Percentiles rank a stretch among this genome's conserved stretches.
Conservation (phyloP, 1,140 invertebrate genomes). For the Papilio helenus region DNA sequence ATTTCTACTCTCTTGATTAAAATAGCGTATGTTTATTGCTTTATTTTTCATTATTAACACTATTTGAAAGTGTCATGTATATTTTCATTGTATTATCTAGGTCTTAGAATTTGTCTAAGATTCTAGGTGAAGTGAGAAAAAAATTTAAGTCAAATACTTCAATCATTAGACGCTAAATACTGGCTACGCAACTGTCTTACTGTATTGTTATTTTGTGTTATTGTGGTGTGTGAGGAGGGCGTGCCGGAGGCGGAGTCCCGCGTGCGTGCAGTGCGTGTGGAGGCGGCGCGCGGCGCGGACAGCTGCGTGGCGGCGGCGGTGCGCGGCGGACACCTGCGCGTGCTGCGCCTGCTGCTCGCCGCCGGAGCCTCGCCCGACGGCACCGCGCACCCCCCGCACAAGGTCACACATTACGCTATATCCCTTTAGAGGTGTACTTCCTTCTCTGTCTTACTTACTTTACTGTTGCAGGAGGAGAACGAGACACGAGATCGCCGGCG, state of each 20-base stretch:
- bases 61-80: no score
- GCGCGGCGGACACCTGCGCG: slow-evolving; percentile 89
- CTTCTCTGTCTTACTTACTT: not conserved
- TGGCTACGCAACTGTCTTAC: no score
- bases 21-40: slow-evolving; percentile 1
- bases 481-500: slow-evolving; percentile 53
- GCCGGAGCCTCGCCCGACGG: slow-evolving; percentile 90
- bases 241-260: slow-evolving; percentile 39
- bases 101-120: no score
- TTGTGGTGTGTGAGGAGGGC: not conserved
- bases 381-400: slow-evolving; percentile 76
- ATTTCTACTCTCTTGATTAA: not conserved
- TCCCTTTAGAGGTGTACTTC: slow-evolving; percentile 4
- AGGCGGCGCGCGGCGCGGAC: slow-evolving; percentile 53
- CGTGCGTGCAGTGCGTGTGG: slow-evolving; percentile 52
- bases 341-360: slow-evolving; percentile 88
- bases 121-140: no score
- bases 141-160: no score
- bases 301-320: slow-evolving; percentile 86
- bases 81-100: no score
- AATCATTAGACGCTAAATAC: no score
- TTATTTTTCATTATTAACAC: not conserved
- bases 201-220: no score
- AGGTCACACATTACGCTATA: slow-evolving; percentile 25
- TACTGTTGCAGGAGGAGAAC: slow-evolving; percentile 22